Percentiles rank a stretch among this genome's conserved stretches.
Conservation (phyloP, 2,888 invertebrate species). For the Meloe dianella region DNA sequence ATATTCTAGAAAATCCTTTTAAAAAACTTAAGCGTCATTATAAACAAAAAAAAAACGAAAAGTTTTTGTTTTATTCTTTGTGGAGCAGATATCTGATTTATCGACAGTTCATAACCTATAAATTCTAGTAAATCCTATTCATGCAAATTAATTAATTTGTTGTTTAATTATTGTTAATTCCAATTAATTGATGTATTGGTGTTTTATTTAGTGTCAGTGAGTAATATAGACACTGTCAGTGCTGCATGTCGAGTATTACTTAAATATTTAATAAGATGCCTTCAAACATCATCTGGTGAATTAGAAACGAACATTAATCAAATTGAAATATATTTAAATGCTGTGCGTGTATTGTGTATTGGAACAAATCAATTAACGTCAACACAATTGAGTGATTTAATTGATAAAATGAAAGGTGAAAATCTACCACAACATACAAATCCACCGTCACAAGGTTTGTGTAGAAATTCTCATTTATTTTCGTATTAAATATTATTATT, state of each 20-base stretch:
- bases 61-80: too few relatives aligned
- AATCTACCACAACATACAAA: constrained; percentile 61
- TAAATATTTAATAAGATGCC: constrained; percentile 65
- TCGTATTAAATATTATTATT: neutral
- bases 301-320: constrained; percentile 52
- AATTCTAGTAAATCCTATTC: neutral
- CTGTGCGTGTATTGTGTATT: constrained; percentile 76
- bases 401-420: constrained; percentile 77
- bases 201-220: constrained; percentile 66
- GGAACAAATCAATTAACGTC: constrained; percentile 73
- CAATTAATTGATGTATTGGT: neutral
- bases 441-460: constrained; percentile 52
- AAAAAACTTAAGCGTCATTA: too few relatives aligned
- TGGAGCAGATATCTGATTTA: constrained; percentile 5
- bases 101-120: neutral
- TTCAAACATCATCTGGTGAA: constrained; percentile 51
- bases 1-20: neutral
- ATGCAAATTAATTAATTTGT: neutral
- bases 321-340: constrained; percentile 66
- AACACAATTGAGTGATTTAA: constrained; percentile 78
- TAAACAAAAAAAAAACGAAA: too few relatives aligned
- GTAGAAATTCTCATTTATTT: neutral
- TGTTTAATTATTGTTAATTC: neutral
- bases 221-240: constrained; percentile 70
- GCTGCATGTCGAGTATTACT: constrained; percentile 74